Evolutionary conservation across 2,888 invertebrate genomes (phyloP).

Genomic region (Gasteruption jaculator): DNA sequence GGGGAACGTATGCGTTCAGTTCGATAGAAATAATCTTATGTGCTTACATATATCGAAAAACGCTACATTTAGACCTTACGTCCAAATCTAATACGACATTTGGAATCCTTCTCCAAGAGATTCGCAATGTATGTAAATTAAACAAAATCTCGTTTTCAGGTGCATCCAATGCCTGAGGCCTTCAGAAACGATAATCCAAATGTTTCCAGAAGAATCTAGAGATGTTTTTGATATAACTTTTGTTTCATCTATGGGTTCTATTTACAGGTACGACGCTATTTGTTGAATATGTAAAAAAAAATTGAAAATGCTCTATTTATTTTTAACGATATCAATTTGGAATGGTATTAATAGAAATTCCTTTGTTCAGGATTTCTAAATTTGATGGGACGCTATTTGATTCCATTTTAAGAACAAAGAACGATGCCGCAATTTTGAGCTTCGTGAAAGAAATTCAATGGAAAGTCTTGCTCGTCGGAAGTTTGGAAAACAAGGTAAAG

Average conservation of each 20-base stretch:
- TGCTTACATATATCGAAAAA: too few species aligned
- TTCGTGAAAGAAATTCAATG: constrained; percentile 23
- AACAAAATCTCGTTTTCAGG: too few species aligned
- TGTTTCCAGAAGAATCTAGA: constrained; percentile 19
- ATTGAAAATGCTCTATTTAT: not conserved
- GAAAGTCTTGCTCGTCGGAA: constrained; percentile 24
- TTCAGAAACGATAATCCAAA: too few species aligned
- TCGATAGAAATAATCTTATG: too few species aligned
- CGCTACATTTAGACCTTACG: too few species aligned
- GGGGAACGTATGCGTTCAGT: too few species aligned
- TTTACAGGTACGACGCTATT: constrained; percentile 28
- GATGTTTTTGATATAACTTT: constrained; percentile 25
- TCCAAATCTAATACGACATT: too few species aligned
- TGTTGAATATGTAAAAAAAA: not conserved
- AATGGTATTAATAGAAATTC: too few species aligned
- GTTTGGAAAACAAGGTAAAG: constrained; percentile 20
- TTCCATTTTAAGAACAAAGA: constrained; percentile 17
- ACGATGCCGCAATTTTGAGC: constrained; percentile 17
- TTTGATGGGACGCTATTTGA: constrained; percentile 23
- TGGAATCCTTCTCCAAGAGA: too few species aligned
- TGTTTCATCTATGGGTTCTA: constrained; percentile 25
- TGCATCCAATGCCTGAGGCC: too few species aligned
- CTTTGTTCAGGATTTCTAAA: constrained; percentile 20
- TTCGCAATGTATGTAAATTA: too few species aligned
- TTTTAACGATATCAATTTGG: not conserved